Evolutionary conservation across 2,113 vertebrate species (phyloP), one percentile per base, ranked within the genome.

Genomic region (Tringa solitaria): DNA sequence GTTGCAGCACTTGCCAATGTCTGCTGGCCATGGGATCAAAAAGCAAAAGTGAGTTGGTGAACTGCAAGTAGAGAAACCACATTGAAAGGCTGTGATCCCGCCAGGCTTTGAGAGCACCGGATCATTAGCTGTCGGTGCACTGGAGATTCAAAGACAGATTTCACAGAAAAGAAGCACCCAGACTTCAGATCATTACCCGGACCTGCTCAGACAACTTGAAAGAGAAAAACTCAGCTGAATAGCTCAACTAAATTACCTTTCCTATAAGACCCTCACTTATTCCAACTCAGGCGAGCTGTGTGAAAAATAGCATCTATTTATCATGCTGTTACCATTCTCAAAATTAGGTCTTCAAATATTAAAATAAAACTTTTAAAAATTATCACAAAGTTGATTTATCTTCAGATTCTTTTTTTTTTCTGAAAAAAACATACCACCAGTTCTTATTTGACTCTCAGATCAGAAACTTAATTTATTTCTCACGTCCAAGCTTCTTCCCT

Each of bases 41-140:
- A 37, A 19, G 30, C 17, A 37, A 14, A 57, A 90, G n/a, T 2
- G 4, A 11, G 26, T 7, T 65, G 46, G 41, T 45, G 57, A 61
- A 39, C 5, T 37, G 32, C n/a, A 65, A 14, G 22, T 5, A 19
- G 8, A 27, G 70, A 51, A 69, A 43, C 1, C 1, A 1, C 4
- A 0, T 28, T 14, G 50, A 39, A 78, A 61, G 9, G 12, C 35
- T 35, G 14, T 14, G 60, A 26, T 87, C 80, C 41, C n/a, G 18
- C 27, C 64, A 27, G 60, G 4, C 33, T 39, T 61, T 10, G 59
- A 56, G 50, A 69, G 39, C 18, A 28, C 26, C 24, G 50, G 54
- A 48, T 73, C 57, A 26, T 76, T 39, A 43, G 12, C 51, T 64
- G 30, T 12, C 12, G 1, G 30, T 23, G 54, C 14, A 18, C 27